A percentile compares a stretch with the other conserved stretches of the same genome.
Evolutionary conservation across 2,888 invertebrate genomes (phyloP).

Genomic region (Caenorhabditis sp.): DNA sequence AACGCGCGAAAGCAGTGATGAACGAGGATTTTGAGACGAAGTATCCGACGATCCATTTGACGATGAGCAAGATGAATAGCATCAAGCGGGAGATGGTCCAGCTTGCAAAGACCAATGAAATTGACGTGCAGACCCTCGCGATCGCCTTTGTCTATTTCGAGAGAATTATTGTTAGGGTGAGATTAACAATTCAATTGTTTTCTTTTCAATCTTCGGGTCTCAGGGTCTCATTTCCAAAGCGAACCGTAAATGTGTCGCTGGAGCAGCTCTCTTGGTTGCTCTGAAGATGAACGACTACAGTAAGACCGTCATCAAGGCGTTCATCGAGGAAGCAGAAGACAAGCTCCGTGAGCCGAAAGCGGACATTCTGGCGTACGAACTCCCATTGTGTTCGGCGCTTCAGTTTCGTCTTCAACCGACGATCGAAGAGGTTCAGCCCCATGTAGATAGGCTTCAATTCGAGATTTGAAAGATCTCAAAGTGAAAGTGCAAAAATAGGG

Average conservation of each 20-base stretch:
- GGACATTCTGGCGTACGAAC: constrained; percentile 66
- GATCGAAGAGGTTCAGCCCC: constrained; percentile 61
- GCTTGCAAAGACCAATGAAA: constrained; percentile 86
- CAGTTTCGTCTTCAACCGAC: constrained; percentile 66
- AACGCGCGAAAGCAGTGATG: constrained; percentile 95
- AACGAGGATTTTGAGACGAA: constrained; percentile 97
- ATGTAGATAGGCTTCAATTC: constrained; percentile 66
- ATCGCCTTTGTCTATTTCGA: constrained; percentile 99
- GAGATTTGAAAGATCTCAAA: constrained; percentile 24
- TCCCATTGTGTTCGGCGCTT: constrained; percentile 70
- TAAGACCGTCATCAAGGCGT: constrained; percentile 90
- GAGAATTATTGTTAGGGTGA: constrained; percentile 91
- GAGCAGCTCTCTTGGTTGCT: constrained; percentile 93
- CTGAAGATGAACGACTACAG: constrained; percentile 98
- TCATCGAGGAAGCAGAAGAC: constrained; percentile 87
- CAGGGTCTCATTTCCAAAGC: constrained; percentile 92
- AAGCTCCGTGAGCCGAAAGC: constrained; percentile 60
- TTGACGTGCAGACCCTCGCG: constrained; percentile 93
- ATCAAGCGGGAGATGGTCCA: constrained; percentile 93
- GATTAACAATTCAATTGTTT: too few species aligned
- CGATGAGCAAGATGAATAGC: constrained; percentile 95
- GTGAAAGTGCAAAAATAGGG: constrained; percentile 7
- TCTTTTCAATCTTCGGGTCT: constrained; percentile 28
- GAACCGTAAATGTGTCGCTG: constrained; percentile 96
- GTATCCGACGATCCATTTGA: constrained; percentile 95